phyloP scores from a whole-genome alignment of 2,113 vertebrate genomes.

The Syngnathus scovelli region DNA sequence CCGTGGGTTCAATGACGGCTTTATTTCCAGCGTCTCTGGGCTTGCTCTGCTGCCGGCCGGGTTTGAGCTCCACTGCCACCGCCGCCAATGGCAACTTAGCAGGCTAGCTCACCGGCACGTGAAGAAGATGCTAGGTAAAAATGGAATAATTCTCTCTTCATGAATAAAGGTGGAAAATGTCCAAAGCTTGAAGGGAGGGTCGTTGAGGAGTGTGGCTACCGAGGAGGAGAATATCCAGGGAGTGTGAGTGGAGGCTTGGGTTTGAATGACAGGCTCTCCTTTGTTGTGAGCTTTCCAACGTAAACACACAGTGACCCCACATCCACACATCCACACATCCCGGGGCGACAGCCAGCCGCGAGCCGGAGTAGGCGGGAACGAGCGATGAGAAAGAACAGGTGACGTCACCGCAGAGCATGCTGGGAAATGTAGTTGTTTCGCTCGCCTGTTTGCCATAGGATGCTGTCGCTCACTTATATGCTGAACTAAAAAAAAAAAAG shows the following conservation, averaged over 20 bases:
- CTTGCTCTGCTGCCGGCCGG: constrained; percentile 15
- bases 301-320: constrained; percentile 51
- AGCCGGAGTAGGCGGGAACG: constrained; percentile 17
- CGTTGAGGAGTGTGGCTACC: background rate
- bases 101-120: constrained; percentile 45
- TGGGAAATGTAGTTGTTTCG: constrained; percentile 36
- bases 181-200: background rate
- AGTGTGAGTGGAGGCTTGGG: background rate
- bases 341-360: background rate
- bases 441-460: background rate
- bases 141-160: constrained; percentile 16
- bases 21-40: constrained; percentile 22
- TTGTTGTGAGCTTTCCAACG: constrained; percentile 67
- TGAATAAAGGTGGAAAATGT: constrained; percentile 5
- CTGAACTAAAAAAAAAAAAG: too few relatives aligned
- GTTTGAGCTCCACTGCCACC: constrained; percentile 13
- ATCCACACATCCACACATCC: constrained; percentile 1
- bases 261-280: constrained; percentile 45
- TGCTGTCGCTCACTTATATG: too few relatives aligned
- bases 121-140: background rate
- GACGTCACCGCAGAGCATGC: constrained; percentile 27
- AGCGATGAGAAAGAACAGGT: constrained; percentile 18
- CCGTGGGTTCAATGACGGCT: constrained; percentile 32
- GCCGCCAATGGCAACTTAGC: constrained; percentile 42
- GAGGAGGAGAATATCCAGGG: constrained; percentile 19